Conservation (phyloP, 2,113 vertebrate species). For the Rhabdornis inornatus region DNA sequence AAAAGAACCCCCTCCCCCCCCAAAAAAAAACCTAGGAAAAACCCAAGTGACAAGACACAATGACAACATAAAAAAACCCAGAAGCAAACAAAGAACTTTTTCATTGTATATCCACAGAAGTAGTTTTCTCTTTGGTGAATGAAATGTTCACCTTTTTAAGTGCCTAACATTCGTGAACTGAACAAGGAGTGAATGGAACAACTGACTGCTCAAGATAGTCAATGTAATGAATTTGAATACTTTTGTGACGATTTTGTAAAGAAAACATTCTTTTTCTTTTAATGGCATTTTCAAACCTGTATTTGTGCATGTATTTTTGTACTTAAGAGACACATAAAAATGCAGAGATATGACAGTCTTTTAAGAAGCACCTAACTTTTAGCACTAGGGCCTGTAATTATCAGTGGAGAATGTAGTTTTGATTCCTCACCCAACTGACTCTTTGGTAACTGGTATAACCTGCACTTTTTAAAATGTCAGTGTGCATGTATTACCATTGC, state of each 20-base stretch:
- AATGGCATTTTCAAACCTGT: background rate
- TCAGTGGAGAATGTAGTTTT: background rate
- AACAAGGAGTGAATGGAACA: no score
- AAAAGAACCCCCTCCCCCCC: background rate
- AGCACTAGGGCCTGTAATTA: background rate
- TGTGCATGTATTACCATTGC: background rate
- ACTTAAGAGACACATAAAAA: background rate
- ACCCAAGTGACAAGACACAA: background rate
- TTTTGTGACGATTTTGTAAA: background rate
- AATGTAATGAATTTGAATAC: background rate
- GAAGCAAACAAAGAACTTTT: background rate
- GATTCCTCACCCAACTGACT: background rate
- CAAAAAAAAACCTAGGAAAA: background rate
- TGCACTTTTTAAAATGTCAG: background rate
- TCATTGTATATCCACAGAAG: background rate
- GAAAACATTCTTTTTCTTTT: background rate
- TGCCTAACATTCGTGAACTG: background rate
- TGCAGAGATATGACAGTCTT: background rate
- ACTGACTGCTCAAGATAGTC: background rate
- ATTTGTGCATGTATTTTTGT: background rate
- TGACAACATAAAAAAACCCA: background rate
- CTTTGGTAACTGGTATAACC: background rate
- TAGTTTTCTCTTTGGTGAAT: background rate
- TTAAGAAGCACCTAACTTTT: background rate
- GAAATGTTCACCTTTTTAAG: background rate